These are phyloP conservation scores for Rapana venosa DNA, from an alignment of 2,888 invertebrate species.

Conservation along the genomic window DNA sequence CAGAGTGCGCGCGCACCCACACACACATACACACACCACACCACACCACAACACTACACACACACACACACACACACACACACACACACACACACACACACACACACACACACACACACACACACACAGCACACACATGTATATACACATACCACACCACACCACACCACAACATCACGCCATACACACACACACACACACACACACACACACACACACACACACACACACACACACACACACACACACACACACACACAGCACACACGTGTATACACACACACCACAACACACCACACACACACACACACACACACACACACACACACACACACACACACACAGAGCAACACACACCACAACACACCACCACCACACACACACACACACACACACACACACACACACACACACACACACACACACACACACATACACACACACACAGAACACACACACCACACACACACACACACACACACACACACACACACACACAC, in stretches of 20 bases:
- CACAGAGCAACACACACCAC: neutral
- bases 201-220: conserved; percentile 10
- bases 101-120: neutral
- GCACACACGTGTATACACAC: neutral
- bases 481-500: too few species aligned
- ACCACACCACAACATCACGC: too few species aligned
- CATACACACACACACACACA: conserved; percentile 14
- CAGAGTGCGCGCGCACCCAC: too few species aligned
- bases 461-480: too few species aligned
- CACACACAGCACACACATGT: neutral
- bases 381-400: conserved; percentile 17
- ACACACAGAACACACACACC: too few species aligned
- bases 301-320: conserved; percentile 18
- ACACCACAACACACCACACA: neutral
- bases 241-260: conserved; percentile 8
- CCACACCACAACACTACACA: neutral
- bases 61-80: neutral
- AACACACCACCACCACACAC: neutral
- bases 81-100: conserved; percentile 18
- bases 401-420: neutral
- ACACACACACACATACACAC: neutral
- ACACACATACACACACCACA: too few species aligned
- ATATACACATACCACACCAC: neutral
- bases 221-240: neutral
- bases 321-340: conserved; percentile 11